Conservation (phyloP, 1,140 invertebrate species). For the Drosophila kanapiae region DNA sequence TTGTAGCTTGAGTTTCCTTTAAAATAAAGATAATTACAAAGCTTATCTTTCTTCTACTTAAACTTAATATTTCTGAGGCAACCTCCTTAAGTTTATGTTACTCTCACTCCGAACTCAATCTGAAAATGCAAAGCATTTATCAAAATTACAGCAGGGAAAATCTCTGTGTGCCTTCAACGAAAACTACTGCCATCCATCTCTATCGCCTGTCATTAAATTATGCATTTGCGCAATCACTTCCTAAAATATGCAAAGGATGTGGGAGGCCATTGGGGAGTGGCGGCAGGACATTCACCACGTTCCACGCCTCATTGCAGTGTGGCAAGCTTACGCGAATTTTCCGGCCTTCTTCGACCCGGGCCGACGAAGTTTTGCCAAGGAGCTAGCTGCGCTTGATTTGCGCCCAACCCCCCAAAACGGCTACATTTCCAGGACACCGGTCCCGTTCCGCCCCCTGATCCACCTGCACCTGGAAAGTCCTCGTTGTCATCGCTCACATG, state of each 20-base stretch:
- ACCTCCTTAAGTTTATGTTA: neutral
- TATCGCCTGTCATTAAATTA: constrained; percentile 80
- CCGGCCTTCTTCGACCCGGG: neutral
- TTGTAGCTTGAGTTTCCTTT: too few species aligned
- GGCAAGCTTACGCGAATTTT: constrained; percentile 57
- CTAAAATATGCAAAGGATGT: constrained; percentile 73
- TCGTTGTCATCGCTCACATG: constrained; percentile 68
- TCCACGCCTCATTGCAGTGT: constrained; percentile 62
- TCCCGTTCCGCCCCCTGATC: neutral
- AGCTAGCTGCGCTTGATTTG: constrained; percentile 73
- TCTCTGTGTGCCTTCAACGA: constrained; percentile 10
- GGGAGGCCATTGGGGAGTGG: too few species aligned
- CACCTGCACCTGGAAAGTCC: constrained; percentile 40
- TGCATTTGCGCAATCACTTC: constrained; percentile 81
- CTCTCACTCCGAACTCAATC: neutral
- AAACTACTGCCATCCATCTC: constrained; percentile 34
- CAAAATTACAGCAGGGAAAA: constrained; percentile 50
- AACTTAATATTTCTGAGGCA: too few species aligned
- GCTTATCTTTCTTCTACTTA: neutral
- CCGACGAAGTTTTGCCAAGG: constrained; percentile 52
- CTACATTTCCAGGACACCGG: neutral
- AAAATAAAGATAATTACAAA: too few species aligned
- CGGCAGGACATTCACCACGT: constrained; percentile 34
- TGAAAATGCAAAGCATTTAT: constrained; percentile 36
- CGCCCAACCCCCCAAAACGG: too few species aligned